Base-by-base conservation (phyloP, 2,888 invertebrate genomes). In the Hirudinaria manillensis region DNA sequence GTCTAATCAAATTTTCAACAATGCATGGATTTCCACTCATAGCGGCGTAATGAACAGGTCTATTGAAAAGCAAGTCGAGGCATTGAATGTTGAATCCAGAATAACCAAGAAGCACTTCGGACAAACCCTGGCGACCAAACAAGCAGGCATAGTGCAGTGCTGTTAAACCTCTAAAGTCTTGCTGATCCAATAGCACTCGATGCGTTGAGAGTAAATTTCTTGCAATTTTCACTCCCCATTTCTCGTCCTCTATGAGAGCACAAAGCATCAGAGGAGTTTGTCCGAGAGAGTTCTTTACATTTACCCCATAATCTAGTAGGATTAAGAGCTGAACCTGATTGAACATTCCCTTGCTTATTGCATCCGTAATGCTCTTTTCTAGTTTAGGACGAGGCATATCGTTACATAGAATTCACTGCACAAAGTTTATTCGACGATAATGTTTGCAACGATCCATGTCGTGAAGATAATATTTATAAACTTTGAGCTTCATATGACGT, bases 21-120 rank as follows among this genome's bases (percentile, higher is more conserved):
- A 73, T 65, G 21, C 3, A 16, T 24, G 73, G 27, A 21, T 73
- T 65, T 34, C 65, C 73, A 29, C 19, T 73, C 24, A 38, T 65
- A 24, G 61, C 73, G 24, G 73, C 73, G 24, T 73, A 73, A 56
- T 73, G 73, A 10, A 61, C 6, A 0, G 73, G 65, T 65, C 73
- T 73, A 65, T 73, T 73, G 45, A 36, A 36, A 24, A 73, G 56
- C 34, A 73, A 36, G 24, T 73, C 73, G 10, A 73, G 45, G 38
- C 32, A 36, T 36, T 73, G 73, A 27, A 55, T 65, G 45, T 73
- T n/a, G 24, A 73, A 73, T 32, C 73, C 73, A n/a, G 29, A 56
- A 56, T 73, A 36, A 10, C 61, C 55, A n/a, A 73, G 34, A 7
- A 73, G 38, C 36, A 73, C n/a, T 27, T 34, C n/a, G 1, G 21